phyloP scores from a whole-genome alignment of 2,797 vertebrate genomes.

The Thripadectes ignobilis region DNA sequence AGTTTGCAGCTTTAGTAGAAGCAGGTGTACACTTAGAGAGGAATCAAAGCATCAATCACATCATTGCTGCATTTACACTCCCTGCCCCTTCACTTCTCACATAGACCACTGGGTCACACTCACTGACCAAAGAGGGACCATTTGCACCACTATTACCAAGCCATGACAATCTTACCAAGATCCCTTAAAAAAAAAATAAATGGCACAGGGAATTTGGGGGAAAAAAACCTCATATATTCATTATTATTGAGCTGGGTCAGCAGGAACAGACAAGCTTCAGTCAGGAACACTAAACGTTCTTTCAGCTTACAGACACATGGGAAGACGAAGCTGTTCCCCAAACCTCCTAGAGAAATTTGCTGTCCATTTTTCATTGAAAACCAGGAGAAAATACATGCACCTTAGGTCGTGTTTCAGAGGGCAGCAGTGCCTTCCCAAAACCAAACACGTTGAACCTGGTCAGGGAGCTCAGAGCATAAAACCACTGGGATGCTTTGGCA shows the following conservation, averaged over 20 bases:
- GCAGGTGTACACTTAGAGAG: neutral
- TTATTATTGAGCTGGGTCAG: neutral
- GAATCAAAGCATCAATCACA: neutral
- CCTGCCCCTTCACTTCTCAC: neutral
- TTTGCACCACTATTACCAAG: neutral
- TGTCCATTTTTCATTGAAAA: neutral
- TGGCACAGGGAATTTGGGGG: neutral
- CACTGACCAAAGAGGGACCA: neutral
- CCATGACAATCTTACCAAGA: neutral
- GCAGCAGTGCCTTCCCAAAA: neutral
- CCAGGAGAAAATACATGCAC: neutral
- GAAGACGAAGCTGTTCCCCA: neutral
- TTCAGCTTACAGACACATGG: neutral
- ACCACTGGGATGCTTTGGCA: neutral
- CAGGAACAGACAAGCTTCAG: neutral
- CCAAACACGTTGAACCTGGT: neutral
- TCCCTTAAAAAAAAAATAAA: neutral
- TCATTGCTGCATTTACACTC: neutral
- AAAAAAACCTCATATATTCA: rapidly evolving
- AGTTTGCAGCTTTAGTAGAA: neutral
- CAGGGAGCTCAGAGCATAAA: neutral
- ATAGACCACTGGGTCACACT: neutral
- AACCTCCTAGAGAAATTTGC: neutral
- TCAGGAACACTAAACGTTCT: neutral
- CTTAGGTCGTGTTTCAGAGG: neutral